Evolutionary conservation across 2,888 invertebrate species (phyloP), one percentile per base, ranked within the genome.

Genomic region (Heliconius aoede): DNA sequence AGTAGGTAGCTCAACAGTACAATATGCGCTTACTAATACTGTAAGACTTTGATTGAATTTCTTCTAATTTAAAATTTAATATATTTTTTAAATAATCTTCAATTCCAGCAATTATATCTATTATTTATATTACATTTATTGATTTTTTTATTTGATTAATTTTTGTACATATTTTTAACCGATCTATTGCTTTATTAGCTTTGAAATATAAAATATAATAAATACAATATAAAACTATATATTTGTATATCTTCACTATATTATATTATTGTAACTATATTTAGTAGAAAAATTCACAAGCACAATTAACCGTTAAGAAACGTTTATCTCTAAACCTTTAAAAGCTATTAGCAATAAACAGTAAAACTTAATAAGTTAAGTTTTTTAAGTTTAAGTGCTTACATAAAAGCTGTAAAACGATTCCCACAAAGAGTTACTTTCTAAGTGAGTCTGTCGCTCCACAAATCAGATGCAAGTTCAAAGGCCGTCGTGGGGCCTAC

Each of bases 401-500:
- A 72, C 36, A 60, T 72, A 64, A 58, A 71, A 64, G 55, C 32
- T 71, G 69, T 68, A 61, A n/a, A n/a, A 76, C 28, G 55, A 68
- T 78, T 78, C 78, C 74, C 78, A 79, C 78, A 79, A 62, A 73
- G 51, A 55, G 69, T 24, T 74, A 76, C 78, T 79, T 78, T 78
- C 76, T 72, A 74, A 78, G 73, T 36, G 62, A 62, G 67, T 77
- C 65, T 67, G 79, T 77, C 77, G 79, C 78, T 82, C 79, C 77
- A 78, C 76, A 79, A 78, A 79, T 78, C 74, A 77, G 78, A 81
- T 77, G 81, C 79, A 79, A 80, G 81, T 81, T 86, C 85, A 85
- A 83, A 83, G 82, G 85, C 82, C 77, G 80, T 80, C 78, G 76
- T 78, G 74, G 69, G 78, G 72, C 80, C 81, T 77, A 83, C 83